A percentile compares a stretch with the other conserved stretches of the same genome.
Evolutionary conservation across 2,888 invertebrate genomes (phyloP).

Genomic region (Oscheius onirici): DNA sequence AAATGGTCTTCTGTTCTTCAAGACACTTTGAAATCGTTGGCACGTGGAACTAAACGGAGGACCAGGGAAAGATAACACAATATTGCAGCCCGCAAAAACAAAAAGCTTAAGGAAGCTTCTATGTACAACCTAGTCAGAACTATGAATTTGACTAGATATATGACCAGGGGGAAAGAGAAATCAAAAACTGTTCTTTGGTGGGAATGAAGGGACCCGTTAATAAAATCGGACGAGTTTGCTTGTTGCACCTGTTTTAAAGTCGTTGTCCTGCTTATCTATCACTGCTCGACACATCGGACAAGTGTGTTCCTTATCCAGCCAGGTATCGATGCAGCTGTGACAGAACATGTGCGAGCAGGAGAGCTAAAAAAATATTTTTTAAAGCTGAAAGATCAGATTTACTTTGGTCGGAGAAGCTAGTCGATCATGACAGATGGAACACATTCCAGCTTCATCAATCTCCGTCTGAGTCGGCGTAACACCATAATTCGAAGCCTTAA

Average conservation of each 20-base stretch:
- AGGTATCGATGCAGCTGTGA: constrained; percentile 61
- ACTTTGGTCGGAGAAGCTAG: constrained; percentile 25
- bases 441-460: constrained; percentile 9
- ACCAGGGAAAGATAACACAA: constrained; percentile 5
- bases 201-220: constrained; percentile 4
- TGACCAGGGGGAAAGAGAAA: constrained; percentile 5
- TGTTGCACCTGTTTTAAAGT: constrained; percentile 30
- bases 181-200: not conserved
- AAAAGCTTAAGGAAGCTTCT: not conserved
- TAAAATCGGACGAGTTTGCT: constrained; percentile 30
- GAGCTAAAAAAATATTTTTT: constrained; percentile 46
- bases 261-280: constrained; percentile 23
- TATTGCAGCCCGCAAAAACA: constrained; percentile 13
- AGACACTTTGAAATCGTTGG: not conserved
- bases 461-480: constrained; percentile 17
- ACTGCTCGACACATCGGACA: constrained; percentile 61
- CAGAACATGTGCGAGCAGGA: constrained; percentile 65
- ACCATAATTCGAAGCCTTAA: constrained; percentile 30
- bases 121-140: constrained; percentile 18
- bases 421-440: constrained; percentile 32
- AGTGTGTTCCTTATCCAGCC: constrained; percentile 61
- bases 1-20: no score
- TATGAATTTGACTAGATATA: constrained; percentile 11
- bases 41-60: not conserved
- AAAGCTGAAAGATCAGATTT: not conserved